A percentile compares a stretch with the other conserved stretches of the same genome.
Conservation (phyloP, 1,140 invertebrate genomes). For the Micrasema minimum region DNA sequence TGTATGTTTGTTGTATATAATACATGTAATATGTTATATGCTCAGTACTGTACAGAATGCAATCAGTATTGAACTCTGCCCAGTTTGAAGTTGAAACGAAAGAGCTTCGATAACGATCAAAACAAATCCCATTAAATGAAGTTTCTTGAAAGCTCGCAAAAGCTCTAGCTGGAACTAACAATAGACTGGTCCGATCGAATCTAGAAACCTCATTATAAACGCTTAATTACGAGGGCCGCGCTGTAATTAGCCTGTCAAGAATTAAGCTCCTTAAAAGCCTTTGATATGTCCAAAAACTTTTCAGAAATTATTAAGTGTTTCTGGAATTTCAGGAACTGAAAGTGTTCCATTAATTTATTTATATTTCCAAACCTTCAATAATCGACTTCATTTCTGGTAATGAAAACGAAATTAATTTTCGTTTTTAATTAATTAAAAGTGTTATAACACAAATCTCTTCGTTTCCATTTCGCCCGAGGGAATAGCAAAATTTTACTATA, state of each 20-base stretch:
- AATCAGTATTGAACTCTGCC: not conserved
- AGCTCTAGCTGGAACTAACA: constrained; percentile 44
- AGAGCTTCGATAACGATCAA: constrained; percentile 53
- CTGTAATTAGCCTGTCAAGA: constrained; percentile 53
- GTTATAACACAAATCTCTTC: constrained; percentile 18
- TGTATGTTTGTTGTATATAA: no score
- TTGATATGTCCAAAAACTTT: constrained; percentile 53
- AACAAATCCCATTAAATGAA: constrained; percentile 54
- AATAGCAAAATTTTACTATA: constrained; percentile 16
- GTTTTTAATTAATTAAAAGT: constrained; percentile 52
- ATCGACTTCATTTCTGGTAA: constrained; percentile 38
- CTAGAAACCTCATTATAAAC: constrained; percentile 54
- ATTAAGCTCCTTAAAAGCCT: constrained; percentile 52
- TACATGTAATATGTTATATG: not conserved
- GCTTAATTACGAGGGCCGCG: constrained; percentile 52
- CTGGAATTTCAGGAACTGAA: constrained; percentile 3
- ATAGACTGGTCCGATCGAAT: constrained; percentile 53
- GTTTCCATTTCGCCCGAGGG: not conserved
- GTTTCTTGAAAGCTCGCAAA: constrained; percentile 50
- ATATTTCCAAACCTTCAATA: constrained; percentile 30
- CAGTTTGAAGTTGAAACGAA: constrained; percentile 33
- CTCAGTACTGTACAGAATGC: not conserved
- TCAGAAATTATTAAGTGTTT: constrained; percentile 37
- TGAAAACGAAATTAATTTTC: constrained; percentile 46
- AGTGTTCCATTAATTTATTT: constrained; percentile 34